phyloP scores from a whole-genome alignment of 2,113 vertebrate species.

The Columba livia region DNA sequence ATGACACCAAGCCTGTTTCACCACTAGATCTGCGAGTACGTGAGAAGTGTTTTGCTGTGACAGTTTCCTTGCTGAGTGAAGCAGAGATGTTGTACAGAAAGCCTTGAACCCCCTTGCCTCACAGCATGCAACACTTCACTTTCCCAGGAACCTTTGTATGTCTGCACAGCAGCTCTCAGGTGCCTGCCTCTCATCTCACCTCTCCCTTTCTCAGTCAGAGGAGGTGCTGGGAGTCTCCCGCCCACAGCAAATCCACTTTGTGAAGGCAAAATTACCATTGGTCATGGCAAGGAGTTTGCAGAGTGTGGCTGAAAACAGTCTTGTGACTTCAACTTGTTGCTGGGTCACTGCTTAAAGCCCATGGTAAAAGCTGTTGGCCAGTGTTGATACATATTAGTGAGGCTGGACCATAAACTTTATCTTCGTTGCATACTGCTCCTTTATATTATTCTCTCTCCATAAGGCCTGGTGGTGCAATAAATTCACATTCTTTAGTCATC shows the following conservation, averaged over 20 bases:
- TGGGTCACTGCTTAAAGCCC: background rate
- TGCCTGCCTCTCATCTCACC: background rate
- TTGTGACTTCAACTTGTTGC: background rate
- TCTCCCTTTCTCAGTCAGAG: background rate
- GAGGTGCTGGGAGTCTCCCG: fast-evolving
- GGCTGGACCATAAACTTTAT: background rate
- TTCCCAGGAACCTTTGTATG: background rate
- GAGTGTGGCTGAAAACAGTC: background rate
- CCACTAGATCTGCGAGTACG: background rate
- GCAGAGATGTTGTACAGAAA: background rate
- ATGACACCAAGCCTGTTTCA: background rate
- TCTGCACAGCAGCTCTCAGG: background rate
- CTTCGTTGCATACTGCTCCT: background rate
- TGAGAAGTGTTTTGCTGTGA: background rate
- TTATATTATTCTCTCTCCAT: background rate
- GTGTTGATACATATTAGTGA: background rate
- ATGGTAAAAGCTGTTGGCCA: background rate
- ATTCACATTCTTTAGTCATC: background rate
- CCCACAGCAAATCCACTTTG: background rate
- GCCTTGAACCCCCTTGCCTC: background rate
- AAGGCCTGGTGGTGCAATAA: background rate
- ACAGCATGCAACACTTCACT: background rate
- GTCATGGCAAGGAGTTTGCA: background rate
- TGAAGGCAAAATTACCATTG: background rate
- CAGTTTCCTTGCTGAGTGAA: background rate